phyloP scores from a whole-genome alignment of 2,888 invertebrate species.

The Magallana nippona region DNA sequence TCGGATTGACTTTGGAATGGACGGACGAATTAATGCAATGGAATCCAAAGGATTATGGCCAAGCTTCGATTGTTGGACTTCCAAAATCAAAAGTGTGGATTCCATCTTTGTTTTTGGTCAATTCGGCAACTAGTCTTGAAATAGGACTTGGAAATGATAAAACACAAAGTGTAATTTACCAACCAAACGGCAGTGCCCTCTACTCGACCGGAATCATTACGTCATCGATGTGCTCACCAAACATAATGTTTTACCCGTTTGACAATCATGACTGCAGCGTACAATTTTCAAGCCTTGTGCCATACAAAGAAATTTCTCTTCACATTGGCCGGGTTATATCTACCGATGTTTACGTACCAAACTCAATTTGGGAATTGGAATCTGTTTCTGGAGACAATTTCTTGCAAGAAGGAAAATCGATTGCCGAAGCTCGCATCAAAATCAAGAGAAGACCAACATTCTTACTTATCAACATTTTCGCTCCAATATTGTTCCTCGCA shows the following conservation, averaged over 20 bases:
- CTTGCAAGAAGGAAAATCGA: not conserved
- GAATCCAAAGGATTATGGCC: not conserved
- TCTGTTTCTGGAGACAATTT: not conserved
- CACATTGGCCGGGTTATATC: not conserved
- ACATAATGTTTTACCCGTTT: not conserved
- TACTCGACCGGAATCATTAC: not conserved
- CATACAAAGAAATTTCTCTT: not conserved
- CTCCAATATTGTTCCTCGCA: not conserved
- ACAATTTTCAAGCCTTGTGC: not conserved
- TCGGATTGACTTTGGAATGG: not conserved
- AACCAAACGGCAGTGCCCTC: not conserved
- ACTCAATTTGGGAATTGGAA: not conserved
- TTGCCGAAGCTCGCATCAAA: not conserved
- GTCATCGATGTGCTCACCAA: not conserved
- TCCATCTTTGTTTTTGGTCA: not conserved
- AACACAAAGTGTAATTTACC: not conserved
- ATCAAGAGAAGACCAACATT: not conserved
- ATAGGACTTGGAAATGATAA: not conserved
- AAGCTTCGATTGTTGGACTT: not conserved
- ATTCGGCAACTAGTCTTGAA: not conserved
- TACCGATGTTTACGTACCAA: not conserved
- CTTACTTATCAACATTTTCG: not conserved
- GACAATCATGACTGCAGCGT: not conserved
- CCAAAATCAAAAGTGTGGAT: slow-evolving; percentile 2
- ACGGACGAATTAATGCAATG: not conserved